Evolutionary conservation across 92 coral and sea anemone species (phyloP).

Genomic region (Nematostella vectensis): DNA sequence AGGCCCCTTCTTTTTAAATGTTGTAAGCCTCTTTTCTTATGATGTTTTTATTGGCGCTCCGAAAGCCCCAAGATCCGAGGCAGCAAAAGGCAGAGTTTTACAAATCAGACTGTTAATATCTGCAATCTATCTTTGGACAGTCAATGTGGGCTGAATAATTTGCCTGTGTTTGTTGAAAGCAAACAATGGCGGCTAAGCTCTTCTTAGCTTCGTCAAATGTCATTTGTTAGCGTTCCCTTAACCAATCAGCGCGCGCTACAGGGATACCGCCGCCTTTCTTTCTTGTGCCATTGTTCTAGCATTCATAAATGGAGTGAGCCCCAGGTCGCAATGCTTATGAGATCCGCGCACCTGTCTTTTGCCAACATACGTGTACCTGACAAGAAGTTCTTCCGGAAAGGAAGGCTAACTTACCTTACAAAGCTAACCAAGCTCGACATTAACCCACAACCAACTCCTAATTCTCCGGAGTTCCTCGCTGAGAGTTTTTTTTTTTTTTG

Average conservation of each 20-base stretch:
- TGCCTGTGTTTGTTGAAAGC: constrained; percentile 2
- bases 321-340: constrained; percentile 1
- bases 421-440: neutral
- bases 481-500: too few relatives aligned
- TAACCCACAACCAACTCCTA: too few relatives aligned
- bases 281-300: constrained; percentile 12
- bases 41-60: too few relatives aligned
- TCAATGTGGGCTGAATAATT: neutral
- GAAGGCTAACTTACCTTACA: constrained; percentile 1
- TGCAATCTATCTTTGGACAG: constrained; percentile 1
- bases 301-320: constrained; percentile 20
- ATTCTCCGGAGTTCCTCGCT: too few relatives aligned
- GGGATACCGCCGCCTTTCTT: neutral
- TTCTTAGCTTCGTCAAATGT: neutral
- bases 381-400: constrained; percentile 16
- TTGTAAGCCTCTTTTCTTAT: too few relatives aligned
- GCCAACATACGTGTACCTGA: constrained; percentile 14
- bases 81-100: neutral
- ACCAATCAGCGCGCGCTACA: constrained; percentile 13
- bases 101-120: constrained; percentile 5
- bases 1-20: too few relatives aligned
- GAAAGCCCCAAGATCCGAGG: too few relatives aligned
- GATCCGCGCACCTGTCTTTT: constrained; percentile 20
- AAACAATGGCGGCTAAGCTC: constrained; percentile 5
- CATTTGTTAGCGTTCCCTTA: constrained; percentile 11